Evolutionary conservation across 1,140 invertebrate genomes (phyloP).

Genomic region (Sminthurinus signatus): DNA sequence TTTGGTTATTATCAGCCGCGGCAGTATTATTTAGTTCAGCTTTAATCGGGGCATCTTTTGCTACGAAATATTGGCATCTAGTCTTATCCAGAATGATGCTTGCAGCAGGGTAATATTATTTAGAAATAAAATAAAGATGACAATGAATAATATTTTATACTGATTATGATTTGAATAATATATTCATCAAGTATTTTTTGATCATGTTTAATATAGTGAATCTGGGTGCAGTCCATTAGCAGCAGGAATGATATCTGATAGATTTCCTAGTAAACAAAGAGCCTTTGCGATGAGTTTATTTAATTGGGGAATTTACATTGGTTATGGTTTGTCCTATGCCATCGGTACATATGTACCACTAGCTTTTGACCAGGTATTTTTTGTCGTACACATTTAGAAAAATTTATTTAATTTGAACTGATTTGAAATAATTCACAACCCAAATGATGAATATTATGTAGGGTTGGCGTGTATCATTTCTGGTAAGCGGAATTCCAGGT

Average conservation of each 20-base stretch:
- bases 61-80: constrained; percentile 84
- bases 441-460: no score
- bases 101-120: constrained; percentile 67
- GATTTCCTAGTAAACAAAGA: constrained; percentile 66
- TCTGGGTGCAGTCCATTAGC: constrained; percentile 84
- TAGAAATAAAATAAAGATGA: neutral
- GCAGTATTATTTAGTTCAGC: constrained; percentile 73
- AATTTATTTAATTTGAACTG: neutral
- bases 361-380: constrained; percentile 64
- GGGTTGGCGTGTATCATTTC: constrained; percentile 85
- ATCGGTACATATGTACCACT: constrained; percentile 79
- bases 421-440: no score
- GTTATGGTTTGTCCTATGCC: constrained; percentile 85
- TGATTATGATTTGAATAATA: no score
- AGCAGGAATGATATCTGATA: constrained; percentile 76
- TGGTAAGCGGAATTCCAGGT: constrained; percentile 72
- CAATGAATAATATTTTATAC: neutral
- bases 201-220: constrained; percentile 61
- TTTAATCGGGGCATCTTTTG: constrained; percentile 71
- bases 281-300: constrained; percentile 86
- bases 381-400: no score
- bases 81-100: constrained; percentile 77
- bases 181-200: no score
- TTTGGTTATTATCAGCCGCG: constrained; percentile 65
- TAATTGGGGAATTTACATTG: constrained; percentile 93